Base-by-base conservation (phyloP, 1,140 invertebrate genomes). In the Steinernema khuongi region DNA sequence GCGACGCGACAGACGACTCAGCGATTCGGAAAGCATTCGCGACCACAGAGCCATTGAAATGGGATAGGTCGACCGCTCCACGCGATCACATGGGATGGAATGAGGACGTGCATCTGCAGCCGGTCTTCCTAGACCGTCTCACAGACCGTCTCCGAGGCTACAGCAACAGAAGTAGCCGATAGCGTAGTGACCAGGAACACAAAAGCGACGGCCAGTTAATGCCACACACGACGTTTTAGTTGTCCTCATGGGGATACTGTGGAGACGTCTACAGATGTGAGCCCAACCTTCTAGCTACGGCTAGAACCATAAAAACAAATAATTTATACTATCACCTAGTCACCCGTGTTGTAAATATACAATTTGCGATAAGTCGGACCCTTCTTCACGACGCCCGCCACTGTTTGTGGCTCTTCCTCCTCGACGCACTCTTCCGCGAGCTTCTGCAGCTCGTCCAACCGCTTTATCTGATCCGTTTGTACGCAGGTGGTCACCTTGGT, bases 291-390 rank as follows among this genome's bases (percentile, higher is more conserved):
- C n/a, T n/a, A n/a, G n/a, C n/a, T n/a, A n/a, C n/a, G n/a, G n/a
- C n/a, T n/a, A 71, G 32, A 11, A 60, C 18, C 69, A 68, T 73
- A 1, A 71, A 29, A 74, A 75, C 19, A 29, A 76, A 32, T 74
- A 74, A n/a, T 22, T 26, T 75, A 19, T 22, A n/a, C 17, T 11
- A 31, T 50, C 29, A 32, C 60, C 71, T 72, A 78, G 33, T 78
- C 77, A 2, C 77, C 77, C 1, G 76, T 78, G 22, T 78, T 78
- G 67, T 78, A 78, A 68, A 78, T 78, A 69, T 78, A 78, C 26
- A 78, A 60, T 66, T 73, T 73, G 26, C 31, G 72, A 26, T 72
- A 60, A n/a, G 66, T 50, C 70, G 41, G 70, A 7, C 72, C 68
- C 11, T 70, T 72, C 18, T 74, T 77, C 7, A 77, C 70, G 22